These are phyloP conservation scores for Accipiter cooperii DNA, from an alignment of 2,113 vertebrate genomes.

Conservation along the genomic window DNA sequence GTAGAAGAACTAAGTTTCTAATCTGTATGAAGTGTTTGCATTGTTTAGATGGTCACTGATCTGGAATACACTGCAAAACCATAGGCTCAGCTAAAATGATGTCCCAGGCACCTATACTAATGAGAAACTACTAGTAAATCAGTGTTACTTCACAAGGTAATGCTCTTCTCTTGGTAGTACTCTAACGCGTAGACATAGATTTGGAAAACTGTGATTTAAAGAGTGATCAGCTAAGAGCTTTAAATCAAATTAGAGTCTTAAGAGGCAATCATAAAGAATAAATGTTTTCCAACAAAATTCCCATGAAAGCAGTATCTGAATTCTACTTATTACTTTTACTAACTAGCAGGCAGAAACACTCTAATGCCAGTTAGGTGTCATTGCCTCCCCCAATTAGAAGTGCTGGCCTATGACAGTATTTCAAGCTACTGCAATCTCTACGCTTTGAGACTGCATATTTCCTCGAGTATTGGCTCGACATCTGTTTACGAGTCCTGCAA, in stretches of 20 bases:
- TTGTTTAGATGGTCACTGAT: background rate
- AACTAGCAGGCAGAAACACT: background rate
- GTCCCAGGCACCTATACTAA: background rate
- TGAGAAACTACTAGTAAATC: background rate
- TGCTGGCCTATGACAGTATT: background rate
- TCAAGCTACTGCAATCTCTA: background rate
- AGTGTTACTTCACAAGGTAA: background rate
- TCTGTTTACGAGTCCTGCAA: background rate
- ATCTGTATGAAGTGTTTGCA: background rate
- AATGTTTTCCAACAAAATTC: background rate
- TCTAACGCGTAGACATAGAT: background rate
- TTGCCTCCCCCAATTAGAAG: background rate
- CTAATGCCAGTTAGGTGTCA: background rate
- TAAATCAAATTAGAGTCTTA: background rate
- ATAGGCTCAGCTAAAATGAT: background rate
- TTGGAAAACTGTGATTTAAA: background rate
- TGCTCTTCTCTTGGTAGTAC: background rate
- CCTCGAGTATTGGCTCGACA: background rate
- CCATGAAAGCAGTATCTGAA: background rate
- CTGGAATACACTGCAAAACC: background rate
- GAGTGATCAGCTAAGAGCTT: background rate
- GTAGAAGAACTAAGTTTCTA: background rate
- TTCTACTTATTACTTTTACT: background rate
- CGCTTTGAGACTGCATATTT: background rate
- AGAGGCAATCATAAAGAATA: background rate